Evolutionary conservation across 2,113 vertebrate species (phyloP), one percentile per base, ranked within the genome.

Genomic region (Vulpes vulpes): DNA sequence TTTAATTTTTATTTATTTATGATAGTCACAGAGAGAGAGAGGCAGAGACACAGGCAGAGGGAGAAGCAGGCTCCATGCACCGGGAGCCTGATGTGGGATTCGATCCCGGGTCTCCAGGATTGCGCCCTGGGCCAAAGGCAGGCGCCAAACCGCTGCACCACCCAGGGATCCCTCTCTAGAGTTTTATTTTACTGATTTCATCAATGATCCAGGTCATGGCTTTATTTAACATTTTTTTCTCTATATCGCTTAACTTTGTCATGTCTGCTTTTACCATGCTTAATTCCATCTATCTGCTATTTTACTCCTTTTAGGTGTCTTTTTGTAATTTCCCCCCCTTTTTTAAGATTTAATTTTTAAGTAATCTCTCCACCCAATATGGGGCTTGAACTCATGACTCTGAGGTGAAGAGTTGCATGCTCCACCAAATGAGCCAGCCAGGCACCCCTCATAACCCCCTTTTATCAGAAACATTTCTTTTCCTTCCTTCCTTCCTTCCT

Each of bases 151-250:
- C n/a, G n/a, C n/a, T n/a, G n/a, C n/a, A n/a, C n/a, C n/a, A n/a
- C n/a, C n/a, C n/a, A n/a, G n/a, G n/a, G n/a, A n/a, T n/a, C n/a
- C n/a, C 14, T 89, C 4, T 84, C 71, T 92, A 35, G 38, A 90
- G 49, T 95, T 97, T 85, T 82, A 86, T 53, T 90, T 80, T 76
- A 76, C 78, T 57, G 51, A 74, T 62, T 51, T 86, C 78, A 71
- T 71, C 71, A 76, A 89, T 95, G 19, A 74, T 35, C 6, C 23
- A 81, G 87, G 32, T 60, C 8, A 3, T 22, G 14, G 23, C 59
- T 95, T 91, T 57, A 69, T 62, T 84, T 57, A 67, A 91, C 43
- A 25, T 67, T 59, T 73, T 5, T 38, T 92, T 89, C 22, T 86
- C 35, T 82, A 22, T 60, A 25, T 65, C n/a, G 20, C 43, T 62